These are phyloP conservation scores for Chaetoderma sp. DNA, from an alignment of 2,888 invertebrate genomes.

Conservation along the genomic window DNA sequence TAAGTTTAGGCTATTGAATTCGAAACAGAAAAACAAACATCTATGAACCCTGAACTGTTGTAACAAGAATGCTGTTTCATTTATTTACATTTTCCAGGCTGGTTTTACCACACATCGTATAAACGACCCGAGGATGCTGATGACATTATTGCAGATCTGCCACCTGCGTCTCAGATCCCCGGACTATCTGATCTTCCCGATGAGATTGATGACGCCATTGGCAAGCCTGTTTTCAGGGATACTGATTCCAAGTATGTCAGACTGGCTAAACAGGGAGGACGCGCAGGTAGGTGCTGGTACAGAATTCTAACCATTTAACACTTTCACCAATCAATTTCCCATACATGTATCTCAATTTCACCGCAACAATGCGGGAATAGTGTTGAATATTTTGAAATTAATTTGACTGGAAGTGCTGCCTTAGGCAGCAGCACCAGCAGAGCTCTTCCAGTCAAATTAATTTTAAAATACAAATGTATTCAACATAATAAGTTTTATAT, in stretches of 20 bases:
- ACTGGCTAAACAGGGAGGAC: slow-evolving; percentile 65
- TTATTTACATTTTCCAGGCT: slow-evolving; percentile 46
- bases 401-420: too few relatives aligned
- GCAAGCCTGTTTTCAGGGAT: slow-evolving; percentile 50
- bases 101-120: slow-evolving; percentile 67
- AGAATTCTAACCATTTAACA: not conserved
- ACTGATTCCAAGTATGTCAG: slow-evolving; percentile 64
- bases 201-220: slow-evolving; percentile 36
- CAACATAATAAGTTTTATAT: too few relatives aligned
- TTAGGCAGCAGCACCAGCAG: too few relatives aligned
- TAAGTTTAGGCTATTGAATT: too few relatives aligned
- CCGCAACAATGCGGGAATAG: too few relatives aligned
- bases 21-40: too few relatives aligned
- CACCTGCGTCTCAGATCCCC: slow-evolving; percentile 64
- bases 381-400: too few relatives aligned
- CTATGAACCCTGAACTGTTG: too few relatives aligned
- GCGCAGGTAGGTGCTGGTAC: slow-evolving; percentile 48
- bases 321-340: not conserved
- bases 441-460: too few relatives aligned
- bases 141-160: slow-evolving; percentile 50
- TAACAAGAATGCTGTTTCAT: too few relatives aligned
- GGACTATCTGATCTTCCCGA: slow-evolving; percentile 50
- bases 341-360: too few relatives aligned
- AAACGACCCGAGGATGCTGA: slow-evolving; percentile 20
- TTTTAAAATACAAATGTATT: too few relatives aligned